Conservation (phyloP, 2,888 invertebrate species). For the Seira musarum region DNA sequence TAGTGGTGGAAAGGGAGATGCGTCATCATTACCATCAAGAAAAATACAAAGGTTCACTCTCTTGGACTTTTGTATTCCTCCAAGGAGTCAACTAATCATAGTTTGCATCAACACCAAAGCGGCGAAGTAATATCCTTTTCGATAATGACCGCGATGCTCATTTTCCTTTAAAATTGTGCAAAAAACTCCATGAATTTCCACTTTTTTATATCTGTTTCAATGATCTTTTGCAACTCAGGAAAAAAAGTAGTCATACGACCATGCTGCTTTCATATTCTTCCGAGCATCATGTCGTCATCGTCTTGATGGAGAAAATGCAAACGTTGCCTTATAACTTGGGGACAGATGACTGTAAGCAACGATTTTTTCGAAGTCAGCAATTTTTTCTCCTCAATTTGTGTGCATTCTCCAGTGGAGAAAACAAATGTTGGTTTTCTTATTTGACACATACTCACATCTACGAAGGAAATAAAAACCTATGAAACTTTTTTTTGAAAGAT, state of each 20-base stretch:
- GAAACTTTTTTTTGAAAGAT: not conserved
- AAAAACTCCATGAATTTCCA: too few species aligned
- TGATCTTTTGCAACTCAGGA: conserved; percentile 6
- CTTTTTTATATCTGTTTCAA: not conserved
- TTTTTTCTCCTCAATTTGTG: conserved; percentile 1
- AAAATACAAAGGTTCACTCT: not conserved
- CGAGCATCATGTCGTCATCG: conserved; percentile 8
- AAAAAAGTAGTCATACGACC: too few species aligned
- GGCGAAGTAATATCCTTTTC: not conserved
- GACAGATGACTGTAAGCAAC: conserved; percentile 11
- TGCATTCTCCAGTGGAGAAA: not conserved
- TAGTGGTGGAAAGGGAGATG: not conserved
- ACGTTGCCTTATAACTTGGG: not conserved
- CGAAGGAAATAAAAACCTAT: not conserved
- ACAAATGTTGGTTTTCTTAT: not conserved
- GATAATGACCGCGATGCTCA: not conserved
- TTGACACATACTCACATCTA: not conserved
- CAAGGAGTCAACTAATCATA: not conserved
- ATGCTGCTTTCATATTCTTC: too few species aligned
- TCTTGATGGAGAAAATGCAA: conserved; percentile 1
- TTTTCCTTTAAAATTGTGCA: not conserved
- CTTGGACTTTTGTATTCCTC: not conserved
- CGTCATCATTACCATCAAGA: conserved; percentile 11
- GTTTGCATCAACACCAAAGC: not conserved
- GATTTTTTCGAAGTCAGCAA: not conserved